phyloP scores from a whole-genome alignment of 1,140 invertebrate genomes.

The Philotrypesis tridentata region DNA sequence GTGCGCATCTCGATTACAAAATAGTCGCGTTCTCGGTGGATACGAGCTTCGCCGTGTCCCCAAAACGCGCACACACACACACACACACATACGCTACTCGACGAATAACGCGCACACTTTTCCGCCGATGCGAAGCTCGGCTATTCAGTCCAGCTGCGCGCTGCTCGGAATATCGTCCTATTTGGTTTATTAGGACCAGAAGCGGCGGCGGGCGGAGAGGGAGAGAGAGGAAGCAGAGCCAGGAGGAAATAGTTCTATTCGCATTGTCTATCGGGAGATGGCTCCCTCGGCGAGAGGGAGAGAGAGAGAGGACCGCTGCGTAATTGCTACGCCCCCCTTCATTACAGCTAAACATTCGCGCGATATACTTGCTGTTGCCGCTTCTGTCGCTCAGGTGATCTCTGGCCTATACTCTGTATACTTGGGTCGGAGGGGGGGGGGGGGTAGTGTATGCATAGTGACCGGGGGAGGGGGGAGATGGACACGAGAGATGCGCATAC shows the following conservation, averaged over 20 bases:
- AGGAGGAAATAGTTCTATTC: neutral
- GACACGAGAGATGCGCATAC: neutral
- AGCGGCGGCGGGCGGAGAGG: too few species aligned
- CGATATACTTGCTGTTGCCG: neutral
- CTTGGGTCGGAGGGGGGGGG: too few species aligned
- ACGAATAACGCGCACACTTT: too few species aligned
- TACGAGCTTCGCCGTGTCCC: neutral
- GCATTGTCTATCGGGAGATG: slow-evolving; percentile 39
- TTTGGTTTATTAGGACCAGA: slow-evolving; percentile 15
- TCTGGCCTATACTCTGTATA: neutral
- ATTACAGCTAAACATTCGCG: slow-evolving; percentile 33
- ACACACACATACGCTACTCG: too few species aligned
- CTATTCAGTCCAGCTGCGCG: neutral
- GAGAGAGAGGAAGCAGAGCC: too few species aligned
- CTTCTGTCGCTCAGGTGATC: neutral
- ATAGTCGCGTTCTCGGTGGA: neutral
- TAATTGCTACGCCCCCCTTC: slow-evolving; percentile 36
- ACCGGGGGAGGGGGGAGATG: too few species aligned
- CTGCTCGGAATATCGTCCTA: slow-evolving; percentile 9
- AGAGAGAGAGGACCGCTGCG: neutral
- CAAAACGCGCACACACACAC: neutral
- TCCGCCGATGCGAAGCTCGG: too few species aligned
- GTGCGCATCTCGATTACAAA: neutral
- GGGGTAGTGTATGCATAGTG: too few species aligned
- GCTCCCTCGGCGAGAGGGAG: slow-evolving; percentile 2